phyloP scores from a whole-genome alignment of 2,888 invertebrate species.

The Syrista parreyssii region DNA sequence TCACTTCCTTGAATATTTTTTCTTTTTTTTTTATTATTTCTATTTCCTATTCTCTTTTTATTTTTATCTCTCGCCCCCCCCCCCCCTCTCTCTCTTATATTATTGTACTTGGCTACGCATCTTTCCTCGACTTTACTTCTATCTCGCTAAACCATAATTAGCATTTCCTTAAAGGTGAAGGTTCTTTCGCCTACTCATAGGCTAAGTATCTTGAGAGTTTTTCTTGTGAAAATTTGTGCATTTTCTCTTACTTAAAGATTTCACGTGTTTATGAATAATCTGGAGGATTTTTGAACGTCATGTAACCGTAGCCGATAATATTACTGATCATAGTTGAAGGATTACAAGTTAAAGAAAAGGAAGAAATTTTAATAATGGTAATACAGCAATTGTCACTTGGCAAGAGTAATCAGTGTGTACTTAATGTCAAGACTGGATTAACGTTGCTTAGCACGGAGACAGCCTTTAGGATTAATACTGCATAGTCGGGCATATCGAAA shows the following conservation, averaged over 20 bases:
- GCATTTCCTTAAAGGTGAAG: not conserved
- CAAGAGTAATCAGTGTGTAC: no score
- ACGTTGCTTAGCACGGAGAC: not conserved
- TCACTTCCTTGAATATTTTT: not conserved
- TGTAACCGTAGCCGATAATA: no score
- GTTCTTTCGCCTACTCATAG: no score
- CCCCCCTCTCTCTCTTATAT: not conserved
- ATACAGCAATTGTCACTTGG: not conserved
- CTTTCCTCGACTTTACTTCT: not conserved
- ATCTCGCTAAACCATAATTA: not conserved
- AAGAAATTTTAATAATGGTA: not conserved
- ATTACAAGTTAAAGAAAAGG: no score
- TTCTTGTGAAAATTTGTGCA: no score
- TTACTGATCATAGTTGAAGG: no score
- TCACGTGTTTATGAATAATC: no score
- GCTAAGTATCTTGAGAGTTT: no score
- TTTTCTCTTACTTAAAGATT: no score
- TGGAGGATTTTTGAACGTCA: no score
- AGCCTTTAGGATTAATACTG: not conserved
- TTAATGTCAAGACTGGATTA: not conserved
- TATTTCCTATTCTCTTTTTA: not conserved
- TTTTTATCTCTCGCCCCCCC: not conserved
- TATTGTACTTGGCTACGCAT: not conserved
- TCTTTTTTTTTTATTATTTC: not conserved
- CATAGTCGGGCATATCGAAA: not conserved